Evolutionary conservation across 2,888 invertebrate genomes (phyloP).

Genomic region (Drosophila nr. perissopoda): DNA sequence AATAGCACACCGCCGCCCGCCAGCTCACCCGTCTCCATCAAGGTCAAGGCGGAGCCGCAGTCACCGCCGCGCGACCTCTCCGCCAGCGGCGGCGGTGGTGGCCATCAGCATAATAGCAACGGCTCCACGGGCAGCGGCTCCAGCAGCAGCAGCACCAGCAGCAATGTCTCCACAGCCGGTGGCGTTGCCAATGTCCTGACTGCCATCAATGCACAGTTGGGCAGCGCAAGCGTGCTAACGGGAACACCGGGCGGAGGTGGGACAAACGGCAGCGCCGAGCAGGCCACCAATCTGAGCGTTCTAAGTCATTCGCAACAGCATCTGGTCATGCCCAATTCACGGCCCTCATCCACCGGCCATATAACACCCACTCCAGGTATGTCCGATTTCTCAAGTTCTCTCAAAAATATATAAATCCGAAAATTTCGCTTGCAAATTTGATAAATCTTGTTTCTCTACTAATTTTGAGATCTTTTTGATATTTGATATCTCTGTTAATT

Average conservation of each 20-base stretch:
- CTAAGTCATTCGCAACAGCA: conserved; percentile 86
- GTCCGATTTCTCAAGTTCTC: conserved; percentile 24
- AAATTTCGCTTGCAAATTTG: conserved; percentile 52
- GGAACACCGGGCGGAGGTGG: conserved; percentile 68
- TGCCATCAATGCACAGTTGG: conserved; percentile 71
- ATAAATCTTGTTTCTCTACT: conserved; percentile 46
- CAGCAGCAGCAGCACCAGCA: conserved; percentile 75
- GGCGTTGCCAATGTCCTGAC: conserved; percentile 44
- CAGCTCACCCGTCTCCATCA: conserved; percentile 92
- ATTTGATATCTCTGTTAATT: conserved; percentile 22
- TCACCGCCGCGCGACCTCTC: conserved; percentile 94
- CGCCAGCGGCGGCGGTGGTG: conserved; percentile 72
- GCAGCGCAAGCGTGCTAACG: conserved; percentile 56
- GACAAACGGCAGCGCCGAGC: conserved; percentile 74
- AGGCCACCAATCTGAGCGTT: conserved; percentile 86
- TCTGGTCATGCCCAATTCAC: conserved; percentile 85
- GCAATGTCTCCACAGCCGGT: conserved; percentile 65
- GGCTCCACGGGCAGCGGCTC: conserved; percentile 67
- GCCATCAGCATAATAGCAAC: conserved; percentile 82
- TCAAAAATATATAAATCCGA: neutral
- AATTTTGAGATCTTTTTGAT: conserved; percentile 37
- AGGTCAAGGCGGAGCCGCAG: conserved; percentile 97
- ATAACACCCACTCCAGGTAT: conserved; percentile 87
- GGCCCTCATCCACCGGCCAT: conserved; percentile 87
- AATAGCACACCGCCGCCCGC: conserved; percentile 91